These are phyloP conservation scores for Micoletzkya japonica DNA, from an alignment of 2,888 invertebrate species.

Conservation along the genomic window DNA sequence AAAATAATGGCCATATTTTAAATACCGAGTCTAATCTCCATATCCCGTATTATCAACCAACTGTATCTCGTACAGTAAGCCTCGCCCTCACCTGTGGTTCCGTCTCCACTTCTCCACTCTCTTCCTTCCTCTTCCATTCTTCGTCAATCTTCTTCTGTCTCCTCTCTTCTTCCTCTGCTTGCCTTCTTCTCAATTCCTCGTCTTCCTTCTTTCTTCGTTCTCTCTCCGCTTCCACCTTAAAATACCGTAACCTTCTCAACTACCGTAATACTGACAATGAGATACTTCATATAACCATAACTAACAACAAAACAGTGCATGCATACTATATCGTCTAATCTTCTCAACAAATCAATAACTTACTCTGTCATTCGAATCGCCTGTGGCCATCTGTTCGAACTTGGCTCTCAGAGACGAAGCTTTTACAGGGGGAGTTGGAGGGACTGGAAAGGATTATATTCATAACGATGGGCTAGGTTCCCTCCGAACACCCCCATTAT, in stretches of 20 bases:
- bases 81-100: conserved; percentile 13
- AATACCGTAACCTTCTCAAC: too few species aligned
- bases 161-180: not conserved
- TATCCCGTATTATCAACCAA: too few species aligned
- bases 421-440: conserved; percentile 34
- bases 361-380: conserved; percentile 27
- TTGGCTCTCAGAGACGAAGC: conserved; percentile 52
- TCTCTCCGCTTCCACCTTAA: conserved; percentile 34
- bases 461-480: conserved; percentile 11
- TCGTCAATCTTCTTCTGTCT: conserved; percentile 32
- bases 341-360: too few species aligned
- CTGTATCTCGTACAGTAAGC: too few species aligned
- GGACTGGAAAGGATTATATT: conserved; percentile 19
- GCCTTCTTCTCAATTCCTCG: conserved; percentile 40
- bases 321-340: not conserved
- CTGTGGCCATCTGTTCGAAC: conserved; percentile 55
- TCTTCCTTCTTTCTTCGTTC: conserved; percentile 53
- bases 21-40: too few species aligned
- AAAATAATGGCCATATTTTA: too few species aligned
- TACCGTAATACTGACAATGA: too few species aligned
- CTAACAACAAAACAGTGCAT: too few species aligned
- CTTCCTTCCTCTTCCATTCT: conserved; percentile 40
- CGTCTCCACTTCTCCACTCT: not conserved
- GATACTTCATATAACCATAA: too few species aligned
- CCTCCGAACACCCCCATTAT: conserved; percentile 4